Base-by-base conservation (phyloP, 2,888 invertebrate species). In the Aphodius granarius region DNA sequence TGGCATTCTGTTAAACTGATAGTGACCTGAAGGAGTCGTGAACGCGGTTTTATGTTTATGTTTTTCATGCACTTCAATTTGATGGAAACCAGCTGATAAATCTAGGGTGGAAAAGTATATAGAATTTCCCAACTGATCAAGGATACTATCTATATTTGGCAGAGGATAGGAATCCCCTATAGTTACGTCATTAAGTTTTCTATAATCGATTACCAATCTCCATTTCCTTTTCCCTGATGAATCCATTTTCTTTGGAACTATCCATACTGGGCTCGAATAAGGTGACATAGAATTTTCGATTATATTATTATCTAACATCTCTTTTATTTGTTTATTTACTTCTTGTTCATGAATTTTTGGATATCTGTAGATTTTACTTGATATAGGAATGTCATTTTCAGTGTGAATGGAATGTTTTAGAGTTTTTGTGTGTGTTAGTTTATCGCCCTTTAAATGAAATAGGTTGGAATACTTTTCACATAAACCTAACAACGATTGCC, bases 161-260 rank as follows among this genome's bases (percentile, higher is more conserved):
- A 79, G 22, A 13, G 78, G 78, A 21, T 76, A 79, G 72, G 73
- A 77, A 20, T 79, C 78, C 62, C 73, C 78, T 6, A 79, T 72
- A 3, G 78, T 80, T 63, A 78, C 75, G 20, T 78, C 76, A 64
- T 70, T 77, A 75, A n/a, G 73, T 73, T 16, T 64, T 70, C 3
- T 78, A 75, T 9, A 86, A 74, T 86, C 85, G 0, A 85, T 81
- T 5, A 86, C 86, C 19, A 86, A 77, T 22, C 84, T 76, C 81
- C 80, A 84, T 79, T 81, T 79, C 16, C 75, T 74, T 75, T 81
- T 79, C 16, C 82, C 81, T 2, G 80, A 75, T 5, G 81, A 73
- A 75, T 85, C 84, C 5, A 17, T 19, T 21, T 71, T 78, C 68
- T 76, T 78, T 19, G 75, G 71, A 13, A 73, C 79, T 16, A 75